These are phyloP conservation scores for Zaprionus ghesquierei DNA, from an alignment of 1,140 invertebrate species.

Conservation along the genomic window DNA sequence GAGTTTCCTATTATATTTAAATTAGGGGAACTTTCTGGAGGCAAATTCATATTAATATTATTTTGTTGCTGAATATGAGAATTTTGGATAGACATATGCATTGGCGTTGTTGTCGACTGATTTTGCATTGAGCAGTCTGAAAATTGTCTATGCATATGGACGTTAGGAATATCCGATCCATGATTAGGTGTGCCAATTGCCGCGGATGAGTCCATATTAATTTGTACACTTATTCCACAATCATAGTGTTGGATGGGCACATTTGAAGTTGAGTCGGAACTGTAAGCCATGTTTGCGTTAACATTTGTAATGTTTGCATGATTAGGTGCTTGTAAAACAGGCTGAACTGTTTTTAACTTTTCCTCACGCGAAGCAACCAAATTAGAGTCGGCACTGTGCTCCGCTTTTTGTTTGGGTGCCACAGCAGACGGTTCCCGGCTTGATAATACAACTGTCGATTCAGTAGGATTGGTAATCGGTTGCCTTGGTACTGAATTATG, in stretches of 20 bases:
- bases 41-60: conserved; percentile 68
- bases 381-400: conserved; percentile 51
- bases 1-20: conserved; percentile 67
- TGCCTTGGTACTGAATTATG: conserved; percentile 44
- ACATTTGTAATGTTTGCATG: conserved; percentile 59
- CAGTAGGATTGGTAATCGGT: conserved; percentile 34
- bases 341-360: conserved; percentile 56
- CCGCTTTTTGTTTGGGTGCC: conserved; percentile 54
- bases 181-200: conserved; percentile 93
- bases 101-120: conserved; percentile 84
- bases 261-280: conserved; percentile 83
- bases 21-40: conserved; percentile 57
- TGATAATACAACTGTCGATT: conserved; percentile 42
- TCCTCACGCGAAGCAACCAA: conserved; percentile 42
- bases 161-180: conserved; percentile 87
- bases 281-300: conserved; percentile 62
- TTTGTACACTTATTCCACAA: conserved; percentile 92
- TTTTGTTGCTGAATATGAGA: conserved; percentile 76
- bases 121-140: conserved; percentile 86
- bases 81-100: conserved; percentile 84
- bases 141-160: conserved; percentile 84
- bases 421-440: conserved; percentile 21
- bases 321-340: conserved; percentile 46
- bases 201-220: conserved; percentile 93
- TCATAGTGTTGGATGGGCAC: conserved; percentile 90